phyloP scores from a whole-genome alignment of 2,113 vertebrate genomes.

The Lasiurus cinereus region DNA sequence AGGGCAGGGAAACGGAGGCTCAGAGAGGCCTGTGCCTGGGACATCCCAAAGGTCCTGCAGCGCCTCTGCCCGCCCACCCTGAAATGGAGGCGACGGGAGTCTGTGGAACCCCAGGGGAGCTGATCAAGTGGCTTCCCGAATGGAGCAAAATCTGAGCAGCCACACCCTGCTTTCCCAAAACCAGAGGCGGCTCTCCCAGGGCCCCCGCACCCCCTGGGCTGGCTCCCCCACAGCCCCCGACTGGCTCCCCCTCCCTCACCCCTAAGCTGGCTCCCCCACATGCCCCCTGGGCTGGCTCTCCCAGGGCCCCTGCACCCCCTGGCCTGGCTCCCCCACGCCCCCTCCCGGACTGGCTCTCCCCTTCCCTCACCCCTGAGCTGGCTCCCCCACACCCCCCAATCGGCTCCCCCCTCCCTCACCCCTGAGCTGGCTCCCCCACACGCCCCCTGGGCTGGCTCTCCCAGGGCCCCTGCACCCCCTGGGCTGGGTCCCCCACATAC shows the following conservation, averaged over 20 bases:
- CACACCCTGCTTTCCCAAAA: neutral
- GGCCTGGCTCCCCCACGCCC: too few species aligned
- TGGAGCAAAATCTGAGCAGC: neutral
- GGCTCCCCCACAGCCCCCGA: too few species aligned
- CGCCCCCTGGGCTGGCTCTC: too few species aligned
- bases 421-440: too few species aligned
- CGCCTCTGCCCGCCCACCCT: neutral
- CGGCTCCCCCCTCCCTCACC: too few species aligned
- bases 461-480: too few species aligned
- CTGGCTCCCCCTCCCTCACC: too few species aligned
- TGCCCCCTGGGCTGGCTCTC: neutral
- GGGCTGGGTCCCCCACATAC: too few species aligned
- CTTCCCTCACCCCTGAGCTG: neutral
- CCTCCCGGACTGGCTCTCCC: too few species aligned
- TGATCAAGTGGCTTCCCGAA: neutral
- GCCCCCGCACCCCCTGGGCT: neutral
- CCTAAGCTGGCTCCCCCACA: too few species aligned
- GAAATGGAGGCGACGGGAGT: neutral
- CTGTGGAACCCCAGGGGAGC: neutral
- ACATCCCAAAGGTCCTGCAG: rapidly evolving
- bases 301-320: neutral
- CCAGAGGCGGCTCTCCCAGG: neutral
- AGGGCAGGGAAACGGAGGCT: neutral
- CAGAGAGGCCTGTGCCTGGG: neutral
- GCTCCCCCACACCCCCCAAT: too few species aligned